Base-by-base conservation (phyloP, 2,888 invertebrate genomes). In the Dyspetes luteomarginatus region DNA sequence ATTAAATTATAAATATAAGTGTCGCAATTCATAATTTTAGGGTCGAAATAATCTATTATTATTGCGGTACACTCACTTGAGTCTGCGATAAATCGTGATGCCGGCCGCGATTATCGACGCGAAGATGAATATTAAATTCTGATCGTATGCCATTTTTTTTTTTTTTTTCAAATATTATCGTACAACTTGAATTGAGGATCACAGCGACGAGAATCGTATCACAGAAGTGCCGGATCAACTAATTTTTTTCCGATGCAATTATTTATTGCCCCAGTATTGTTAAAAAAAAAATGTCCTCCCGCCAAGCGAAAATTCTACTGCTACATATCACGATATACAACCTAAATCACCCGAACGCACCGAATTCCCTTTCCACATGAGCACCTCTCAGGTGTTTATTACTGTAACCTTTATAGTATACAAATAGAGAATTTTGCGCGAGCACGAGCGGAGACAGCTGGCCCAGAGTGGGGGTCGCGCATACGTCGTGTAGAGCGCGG, bases 81-180 rank as follows among this genome's bases (percentile, higher is more conserved):
- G 68, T 76, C 83, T 85, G 52, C 82, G 86, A 75, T 88, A 84
- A 55, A 90, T 78, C 0, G 88, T 89, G 24, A 87, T 55, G 36
- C 83, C 82, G 2, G 86, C 82, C 50, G 84, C 81, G 12, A 89
- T 84, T 41, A 88, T 74, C 5, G 88, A 84, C 24, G 85, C 76
- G 65, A 86, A 88, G 86, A 90, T 89, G 30, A 88, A 69, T 36
- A 87, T 58, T 4, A 89, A 82, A 77, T 88, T 81, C 15, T 78
- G 75, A 73, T 87, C 84, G 24, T 86, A 76, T 72, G 89, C 88
- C 90, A 91, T 75, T 60, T 55, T 26, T 65, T 50, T 45, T 48
- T 4, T 48, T 55, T 36, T 9, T 45, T 17, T 48, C 26, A 56
- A 58, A 65, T 36, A 36, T 36, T 36, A 36, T 36, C 9, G 7